Evolutionary conservation across 2,888 invertebrate genomes (phyloP).

Genomic region (Parascotia fuliginaria): DNA sequence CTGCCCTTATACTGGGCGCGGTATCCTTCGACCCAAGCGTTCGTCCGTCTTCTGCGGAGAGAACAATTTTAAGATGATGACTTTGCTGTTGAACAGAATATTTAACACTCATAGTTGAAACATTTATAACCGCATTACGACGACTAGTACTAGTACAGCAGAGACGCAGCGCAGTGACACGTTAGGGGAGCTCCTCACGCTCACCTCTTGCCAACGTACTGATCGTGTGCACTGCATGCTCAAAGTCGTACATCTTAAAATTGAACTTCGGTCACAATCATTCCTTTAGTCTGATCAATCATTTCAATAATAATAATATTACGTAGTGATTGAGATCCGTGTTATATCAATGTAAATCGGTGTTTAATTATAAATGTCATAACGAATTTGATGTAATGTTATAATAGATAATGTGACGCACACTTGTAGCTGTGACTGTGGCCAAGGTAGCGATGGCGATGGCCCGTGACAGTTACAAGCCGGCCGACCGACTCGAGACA

Average conservation of each 20-base stretch:
- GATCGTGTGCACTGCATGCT: not conserved
- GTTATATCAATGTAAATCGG: constrained; percentile 33
- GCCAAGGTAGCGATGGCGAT: not conserved
- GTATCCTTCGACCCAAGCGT: constrained; percentile 39
- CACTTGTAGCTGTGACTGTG: constrained; percentile 14
- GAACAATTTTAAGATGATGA: constrained; percentile 25
- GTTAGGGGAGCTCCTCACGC: not conserved
- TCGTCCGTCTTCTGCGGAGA: constrained; percentile 18
- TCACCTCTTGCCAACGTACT: not conserved
- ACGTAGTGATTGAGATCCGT: constrained; percentile 13
- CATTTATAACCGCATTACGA: no score
- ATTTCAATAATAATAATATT: constrained; percentile 5
- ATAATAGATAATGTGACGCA: constrained; percentile 17
- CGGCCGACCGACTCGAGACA: constrained; percentile 4
- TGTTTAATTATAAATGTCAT: constrained; percentile 35
- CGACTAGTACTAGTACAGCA: not conserved
- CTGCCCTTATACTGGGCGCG: constrained; percentile 64
- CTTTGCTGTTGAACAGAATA: no score
- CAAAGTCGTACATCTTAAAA: constrained; percentile 7
- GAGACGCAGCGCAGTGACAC: not conserved
- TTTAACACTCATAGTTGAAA: no score
- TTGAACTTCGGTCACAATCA: constrained; percentile 6
- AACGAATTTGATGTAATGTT: constrained; percentile 19
- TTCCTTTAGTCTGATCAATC: constrained; percentile 19
- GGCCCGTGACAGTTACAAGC: constrained; percentile 9